Evolutionary conservation across 2,113 vertebrate genomes (phyloP), one percentile per base, ranked within the genome.

Genomic region (Corapipo altera): DNA sequence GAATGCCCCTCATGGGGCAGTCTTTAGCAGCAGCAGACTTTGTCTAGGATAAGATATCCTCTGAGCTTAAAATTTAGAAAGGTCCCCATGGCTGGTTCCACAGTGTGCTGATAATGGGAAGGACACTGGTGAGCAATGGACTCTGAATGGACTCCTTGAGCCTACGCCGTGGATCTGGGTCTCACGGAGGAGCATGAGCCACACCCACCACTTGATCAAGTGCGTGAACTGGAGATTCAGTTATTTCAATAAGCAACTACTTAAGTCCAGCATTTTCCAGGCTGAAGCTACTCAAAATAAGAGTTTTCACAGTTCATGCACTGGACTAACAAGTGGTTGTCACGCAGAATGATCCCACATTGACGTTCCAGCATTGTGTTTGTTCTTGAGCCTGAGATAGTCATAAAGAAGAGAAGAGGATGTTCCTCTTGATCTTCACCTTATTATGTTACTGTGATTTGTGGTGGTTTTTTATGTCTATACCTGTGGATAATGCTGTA

Each of bases 391-490:
- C 15, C 54, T 69, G 49, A 48, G 21, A 30, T 7, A 49, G 55
- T 73, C 12, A 12, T 5, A 2, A 62, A 44, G 64, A 89, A 32
- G n/a, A 78, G 39, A 37, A 51, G 30, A 72, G 19, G 7, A 22
- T 39, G 14, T 48, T 88, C 54, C 7, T 73, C 15, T 49, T 37
- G 6, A 41, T 76, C 32, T 79, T 88, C 32, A 65, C 19, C 23
- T 21, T 12, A 26, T 77, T 48, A 5, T 28, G 5, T 83, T 84
- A 28, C 11, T 52, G 27, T 57, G 35, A 30, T 41, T 82, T 1
- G 0, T 33, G 23, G 15, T 18, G 61, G 2, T 1, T 13, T 75
- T 70, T 62, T 6, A 9, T 39, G 8, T 64, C 33, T 76, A 0
- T 69, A 12, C 69, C 39, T 84, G 30, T 85, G 54, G 27, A 24